Conservation (phyloP, 2,888 invertebrate species). For the Stictocephala bisonia region DNA sequence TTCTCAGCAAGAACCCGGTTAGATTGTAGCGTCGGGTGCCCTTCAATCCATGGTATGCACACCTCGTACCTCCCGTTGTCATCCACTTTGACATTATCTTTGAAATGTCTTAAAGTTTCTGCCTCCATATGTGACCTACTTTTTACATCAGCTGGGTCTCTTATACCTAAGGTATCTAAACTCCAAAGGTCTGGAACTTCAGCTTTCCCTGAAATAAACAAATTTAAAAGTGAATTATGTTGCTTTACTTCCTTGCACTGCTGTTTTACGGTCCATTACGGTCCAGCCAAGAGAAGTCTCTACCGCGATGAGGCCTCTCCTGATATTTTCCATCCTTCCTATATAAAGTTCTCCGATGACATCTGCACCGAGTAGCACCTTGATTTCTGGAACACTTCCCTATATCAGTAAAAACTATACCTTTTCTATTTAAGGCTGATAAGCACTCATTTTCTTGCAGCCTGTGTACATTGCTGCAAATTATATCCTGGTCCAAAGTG, state of each 20-base stretch:
- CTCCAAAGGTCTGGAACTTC: conserved; percentile 5
- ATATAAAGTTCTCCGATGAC: not conserved
- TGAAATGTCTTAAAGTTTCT: not conserved
- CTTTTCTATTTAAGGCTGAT: not conserved
- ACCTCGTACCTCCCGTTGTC: not conserved
- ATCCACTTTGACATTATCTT: not conserved
- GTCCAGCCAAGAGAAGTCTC: conserved; percentile 20
- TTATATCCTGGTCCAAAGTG: conserved; percentile 1
- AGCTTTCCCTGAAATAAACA: not conserved
- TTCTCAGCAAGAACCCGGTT: not conserved
- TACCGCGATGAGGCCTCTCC: not conserved
- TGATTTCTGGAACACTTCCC: not conserved
- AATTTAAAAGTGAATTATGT: too few relatives aligned
- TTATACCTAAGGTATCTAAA: not conserved
- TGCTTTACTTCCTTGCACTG: too few relatives aligned
- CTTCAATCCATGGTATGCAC: not conserved
- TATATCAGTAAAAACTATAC: not conserved
- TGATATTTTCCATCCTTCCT: not conserved
- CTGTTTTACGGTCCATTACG: too few relatives aligned
- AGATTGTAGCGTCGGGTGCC: not conserved
- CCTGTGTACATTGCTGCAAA: not conserved
- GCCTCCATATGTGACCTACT: not conserved
- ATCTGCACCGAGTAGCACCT: not conserved
- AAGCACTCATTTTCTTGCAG: too few relatives aligned
- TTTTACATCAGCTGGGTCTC: not conserved